A percentile compares a stretch with the other conserved stretches of the same genome.
These are phyloP conservation scores for Pemphredon lugubris DNA, from an alignment of 2,888 invertebrate species.

Conservation along the genomic window DNA sequence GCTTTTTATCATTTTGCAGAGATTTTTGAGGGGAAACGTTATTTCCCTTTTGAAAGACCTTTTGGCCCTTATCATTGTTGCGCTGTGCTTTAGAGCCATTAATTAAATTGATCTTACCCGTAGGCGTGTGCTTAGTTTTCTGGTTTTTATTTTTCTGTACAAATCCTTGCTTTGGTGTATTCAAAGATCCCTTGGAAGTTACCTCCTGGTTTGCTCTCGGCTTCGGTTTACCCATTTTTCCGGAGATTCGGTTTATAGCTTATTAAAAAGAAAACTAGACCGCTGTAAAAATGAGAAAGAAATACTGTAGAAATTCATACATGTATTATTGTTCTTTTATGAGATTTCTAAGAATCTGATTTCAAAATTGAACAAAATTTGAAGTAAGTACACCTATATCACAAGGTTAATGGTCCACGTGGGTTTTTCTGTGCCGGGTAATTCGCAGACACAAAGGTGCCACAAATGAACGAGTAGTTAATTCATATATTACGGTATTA, in stretches of 20 bases:
- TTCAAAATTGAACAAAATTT: too few species aligned
- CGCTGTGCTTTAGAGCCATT: conserved; percentile 28
- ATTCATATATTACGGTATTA: too few species aligned
- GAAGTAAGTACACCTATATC: background rate
- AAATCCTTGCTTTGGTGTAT: conserved; percentile 24
- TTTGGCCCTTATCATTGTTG: background rate
- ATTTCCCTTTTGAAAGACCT: conserved; percentile 9
- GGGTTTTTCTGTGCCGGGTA: background rate
- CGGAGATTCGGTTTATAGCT: background rate
- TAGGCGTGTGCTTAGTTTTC: conserved; percentile 66
- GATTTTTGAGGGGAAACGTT: conserved; percentile 1
- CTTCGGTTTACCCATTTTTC: conserved; percentile 42
- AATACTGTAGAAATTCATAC: too few species aligned
- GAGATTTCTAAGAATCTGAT: too few species aligned
- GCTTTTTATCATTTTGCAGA: conserved; percentile 4
- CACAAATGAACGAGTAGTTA: too few species aligned
- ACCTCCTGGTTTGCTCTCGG: background rate
- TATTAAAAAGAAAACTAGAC: background rate
- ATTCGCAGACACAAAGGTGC: too few species aligned
- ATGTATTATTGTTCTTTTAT: too few species aligned
- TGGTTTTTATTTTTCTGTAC: conserved; percentile 51
- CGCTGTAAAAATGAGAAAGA: too few species aligned
- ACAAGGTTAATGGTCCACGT: conserved; percentile 36
- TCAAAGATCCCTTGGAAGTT: background rate
- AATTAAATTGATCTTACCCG: conserved; percentile 63